Conservation (phyloP, 2,797 vertebrate species). For the Ibycter americanus region DNA sequence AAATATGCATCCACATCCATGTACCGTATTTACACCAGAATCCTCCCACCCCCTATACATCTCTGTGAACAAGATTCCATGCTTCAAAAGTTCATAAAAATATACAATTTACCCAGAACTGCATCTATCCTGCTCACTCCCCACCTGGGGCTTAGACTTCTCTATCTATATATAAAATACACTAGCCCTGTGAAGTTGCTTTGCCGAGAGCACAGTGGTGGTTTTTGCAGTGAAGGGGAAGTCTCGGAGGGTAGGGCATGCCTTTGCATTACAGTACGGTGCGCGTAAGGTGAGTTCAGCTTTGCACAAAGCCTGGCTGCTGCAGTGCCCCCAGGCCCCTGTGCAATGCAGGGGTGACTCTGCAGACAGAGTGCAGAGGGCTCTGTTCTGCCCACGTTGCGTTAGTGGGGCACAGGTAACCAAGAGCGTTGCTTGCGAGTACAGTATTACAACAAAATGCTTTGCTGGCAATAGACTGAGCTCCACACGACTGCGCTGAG, state of each 20-base stretch:
- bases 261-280: neutral
- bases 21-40: neutral
- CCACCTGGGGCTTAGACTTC: slow-evolving; percentile 37
- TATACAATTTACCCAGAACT: slow-evolving; percentile 70
- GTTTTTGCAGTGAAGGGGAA: slow-evolving; percentile 12
- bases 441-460: neutral
- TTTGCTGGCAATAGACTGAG: neutral
- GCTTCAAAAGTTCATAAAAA: slow-evolving; percentile 75
- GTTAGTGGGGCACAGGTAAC: neutral
- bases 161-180: slow-evolving; percentile 66
- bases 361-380: neutral
- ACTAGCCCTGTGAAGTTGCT: slow-evolving; percentile 65
- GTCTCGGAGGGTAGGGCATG: neutral
- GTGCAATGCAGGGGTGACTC: neutral
- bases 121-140: slow-evolving; percentile 22
- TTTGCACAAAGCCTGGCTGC: neutral
- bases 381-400: neutral
- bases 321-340: neutral
- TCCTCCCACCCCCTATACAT: slow-evolving; percentile 31
- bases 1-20: neutral
- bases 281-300: neutral
- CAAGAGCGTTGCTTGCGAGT: neutral
- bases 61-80: slow-evolving; percentile 32
- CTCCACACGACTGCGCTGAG: neutral
- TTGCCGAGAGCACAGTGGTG: slow-evolving; percentile 69